Base-by-base conservation (phyloP, 2,113 vertebrate species). In the Nanorana parkeri region DNA sequence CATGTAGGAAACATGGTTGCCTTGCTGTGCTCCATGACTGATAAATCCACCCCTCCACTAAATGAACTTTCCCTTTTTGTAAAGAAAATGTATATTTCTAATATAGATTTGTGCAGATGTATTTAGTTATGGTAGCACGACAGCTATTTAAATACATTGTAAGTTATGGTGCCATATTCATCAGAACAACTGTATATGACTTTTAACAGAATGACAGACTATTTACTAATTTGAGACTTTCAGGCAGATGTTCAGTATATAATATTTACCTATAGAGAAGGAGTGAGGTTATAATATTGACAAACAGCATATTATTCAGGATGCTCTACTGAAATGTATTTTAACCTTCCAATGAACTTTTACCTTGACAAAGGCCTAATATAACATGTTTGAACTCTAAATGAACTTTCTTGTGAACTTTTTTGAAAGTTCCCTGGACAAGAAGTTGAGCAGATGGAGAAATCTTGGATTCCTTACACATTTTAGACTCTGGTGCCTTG, bases 321-420 rank as follows among this genome's bases (percentile, higher is more conserved):
- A 47, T 87, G 84, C 83, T 71, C 55, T 80, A 32, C 67, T 77
- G 78, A 85, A 86, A 78, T 24, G 78, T 81, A 47, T 67, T 63
- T 78, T 91, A 88, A 91, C 90, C 92, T 92, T 87, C 61, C 78
- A 84, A 55, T 94, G 94, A 96, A 95, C 95, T 87, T 87, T 88
- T 88, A 88, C 77, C 89, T 94, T 91, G 90, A 86, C 89, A 91
- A 89, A 91, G 89, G 93, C 93, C 90, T 56, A 56, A 89, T 90
- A 89, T 85, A 88, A 90, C 88, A 90, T 86, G 86, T 84, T 90
- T 94, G 88, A 92, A 93, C 93, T 93, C 85, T 78, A 55, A 68
- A 20, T 91, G 94, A 95, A 95, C 95, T 91, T 92, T 88, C 86
- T 82, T 87, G 90, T 94, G 91, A 93, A 94, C 92, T 93, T 92